Percentiles rank a stretch among this genome's conserved stretches.
phyloP scores from a whole-genome alignment of 30 jellyfish, hydroid and myxozoan genomes.

The Pseudorhiza aurosa region DNA sequence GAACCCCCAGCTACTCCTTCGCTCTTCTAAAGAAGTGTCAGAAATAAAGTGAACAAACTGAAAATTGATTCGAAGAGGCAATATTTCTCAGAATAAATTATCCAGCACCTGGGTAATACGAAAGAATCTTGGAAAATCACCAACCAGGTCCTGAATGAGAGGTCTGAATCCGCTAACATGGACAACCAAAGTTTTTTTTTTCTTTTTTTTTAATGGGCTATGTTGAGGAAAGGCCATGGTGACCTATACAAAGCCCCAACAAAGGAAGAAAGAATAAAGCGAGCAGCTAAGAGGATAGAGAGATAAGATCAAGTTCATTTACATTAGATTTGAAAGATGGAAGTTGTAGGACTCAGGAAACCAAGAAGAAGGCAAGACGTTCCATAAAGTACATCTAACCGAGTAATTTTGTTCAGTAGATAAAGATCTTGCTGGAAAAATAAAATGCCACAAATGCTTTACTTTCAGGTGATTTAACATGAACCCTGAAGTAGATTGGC shows the following conservation, averaged over 20 bases:
- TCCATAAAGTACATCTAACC: no score
- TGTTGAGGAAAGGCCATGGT: no score
- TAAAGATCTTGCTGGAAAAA: neutral
- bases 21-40: neutral
- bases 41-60: constrained; percentile 8
- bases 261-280: no score
- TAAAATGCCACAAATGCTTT: neutral
- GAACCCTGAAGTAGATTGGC: neutral
- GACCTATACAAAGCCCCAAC: no score
- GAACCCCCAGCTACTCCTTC: constrained; percentile 1
- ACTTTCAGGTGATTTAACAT: neutral
- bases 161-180: constrained; percentile 6
- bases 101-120: neutral
- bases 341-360: no score
- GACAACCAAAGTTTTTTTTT: neutral
- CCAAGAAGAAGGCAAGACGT: no score
- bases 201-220: no score
- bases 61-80: neutral
- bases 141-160: constrained; percentile 18
- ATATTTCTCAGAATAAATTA: neutral
- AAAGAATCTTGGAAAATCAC: constrained; percentile 2
- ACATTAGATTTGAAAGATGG: no score
- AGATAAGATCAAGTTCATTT: no score
- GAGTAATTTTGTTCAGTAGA: neutral
- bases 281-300: no score